Evolutionary conservation across 2,113 vertebrate genomes (phyloP).

Genomic region (Petaurus breviceps): DNA sequence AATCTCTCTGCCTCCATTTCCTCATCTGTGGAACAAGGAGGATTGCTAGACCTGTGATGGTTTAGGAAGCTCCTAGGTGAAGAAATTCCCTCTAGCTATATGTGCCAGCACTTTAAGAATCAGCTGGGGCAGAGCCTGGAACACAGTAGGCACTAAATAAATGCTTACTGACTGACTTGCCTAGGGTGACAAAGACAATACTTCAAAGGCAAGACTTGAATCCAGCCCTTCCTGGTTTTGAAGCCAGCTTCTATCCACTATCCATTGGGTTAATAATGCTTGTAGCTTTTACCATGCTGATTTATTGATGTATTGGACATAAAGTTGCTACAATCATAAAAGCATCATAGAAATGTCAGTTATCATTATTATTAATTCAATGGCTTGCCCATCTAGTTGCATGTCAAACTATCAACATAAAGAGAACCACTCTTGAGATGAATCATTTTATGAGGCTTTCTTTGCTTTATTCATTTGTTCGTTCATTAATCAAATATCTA

Average conservation of each 20-base stretch:
- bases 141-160: background rate
- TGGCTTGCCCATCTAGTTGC: background rate
- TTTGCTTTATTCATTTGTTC: slow-evolving; percentile 37
- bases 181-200: background rate
- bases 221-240: slow-evolving; percentile 11
- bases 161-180: background rate
- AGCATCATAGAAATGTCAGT: background rate
- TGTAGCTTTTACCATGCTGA: background rate
- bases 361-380: background rate
- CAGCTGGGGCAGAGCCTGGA: background rate
- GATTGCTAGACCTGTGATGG: background rate
- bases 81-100: background rate
- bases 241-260: background rate
- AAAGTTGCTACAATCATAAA: background rate
- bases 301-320: background rate
- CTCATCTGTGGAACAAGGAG: background rate
- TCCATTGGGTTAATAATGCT: background rate
- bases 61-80: background rate
- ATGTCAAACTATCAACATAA: background rate
- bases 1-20: background rate
- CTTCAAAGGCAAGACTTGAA: slow-evolving; percentile 20
- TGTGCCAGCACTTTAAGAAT: background rate
- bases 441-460: slow-evolving; percentile 6
- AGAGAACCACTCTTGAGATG: background rate
- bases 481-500: slow-evolving; percentile 8